A percentile compares a stretch with the other conserved stretches of the same genome.
These are phyloP conservation scores for Pinna nobilis DNA, from an alignment of 1,140 invertebrate genomes.

Conservation along the genomic window DNA sequence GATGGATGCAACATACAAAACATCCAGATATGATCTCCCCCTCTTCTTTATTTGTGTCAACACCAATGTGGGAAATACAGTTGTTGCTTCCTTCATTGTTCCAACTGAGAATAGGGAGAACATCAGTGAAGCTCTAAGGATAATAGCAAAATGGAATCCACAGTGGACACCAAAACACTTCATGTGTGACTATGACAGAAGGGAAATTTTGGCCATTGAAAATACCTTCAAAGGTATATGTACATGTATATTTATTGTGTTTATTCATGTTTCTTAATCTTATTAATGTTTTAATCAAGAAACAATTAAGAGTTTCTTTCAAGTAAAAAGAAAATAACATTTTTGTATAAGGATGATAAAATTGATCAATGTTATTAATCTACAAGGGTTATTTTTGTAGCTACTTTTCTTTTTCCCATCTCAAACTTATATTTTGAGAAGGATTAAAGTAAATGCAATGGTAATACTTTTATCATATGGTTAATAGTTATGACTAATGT, in stretches of 20 bases:
- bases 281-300: too few species aligned
- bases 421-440: too few species aligned
- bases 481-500: too few species aligned
- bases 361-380: too few species aligned
- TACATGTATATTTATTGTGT: background rate
- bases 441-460: too few species aligned
- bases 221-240: conserved; percentile 4
- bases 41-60: conserved; percentile 48
- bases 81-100: conserved; percentile 42
- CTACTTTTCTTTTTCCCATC: too few species aligned
- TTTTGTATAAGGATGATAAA: too few species aligned
- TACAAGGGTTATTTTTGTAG: too few species aligned
- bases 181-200: conserved; percentile 43
- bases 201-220: conserved; percentile 36
- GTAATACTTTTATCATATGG: too few species aligned
- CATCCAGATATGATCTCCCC: conserved; percentile 48
- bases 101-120: conserved; percentile 30
- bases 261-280: too few species aligned
- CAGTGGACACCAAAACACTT: conserved; percentile 38
- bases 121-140: conserved; percentile 38
- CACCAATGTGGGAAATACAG: conserved; percentile 45
- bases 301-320: too few species aligned
- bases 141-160: conserved; percentile 47
- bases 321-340: too few species aligned
- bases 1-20: conserved; percentile 52